These are phyloP conservation scores for Notarius lentiginosus DNA, from an alignment of 2,113 vertebrate genomes.

Conservation along the genomic window DNA sequence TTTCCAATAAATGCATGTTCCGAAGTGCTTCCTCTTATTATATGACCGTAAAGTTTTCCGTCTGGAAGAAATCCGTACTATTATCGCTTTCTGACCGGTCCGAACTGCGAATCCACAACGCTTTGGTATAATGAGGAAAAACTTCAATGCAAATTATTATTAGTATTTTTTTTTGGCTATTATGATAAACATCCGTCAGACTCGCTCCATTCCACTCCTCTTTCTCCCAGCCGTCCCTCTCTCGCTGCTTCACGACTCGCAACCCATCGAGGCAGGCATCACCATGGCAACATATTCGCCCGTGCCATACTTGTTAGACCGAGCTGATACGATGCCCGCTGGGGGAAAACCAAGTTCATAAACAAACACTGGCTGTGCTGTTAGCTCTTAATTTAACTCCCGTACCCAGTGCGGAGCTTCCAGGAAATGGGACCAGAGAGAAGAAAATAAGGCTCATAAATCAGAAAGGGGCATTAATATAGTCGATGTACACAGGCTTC, in stretches of 20 bases:
- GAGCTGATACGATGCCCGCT: slow-evolving; percentile 28
- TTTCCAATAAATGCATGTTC: neutral
- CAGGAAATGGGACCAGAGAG: slow-evolving; percentile 21
- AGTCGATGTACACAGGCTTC: neutral
- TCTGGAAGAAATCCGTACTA: too few relatives aligned
- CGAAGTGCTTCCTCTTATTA: neutral
- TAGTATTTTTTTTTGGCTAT: too few relatives aligned
- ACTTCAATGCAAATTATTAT: too few relatives aligned
- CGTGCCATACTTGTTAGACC: slow-evolving; percentile 33
- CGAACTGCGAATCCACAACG: neutral
- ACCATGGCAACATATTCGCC: slow-evolving; percentile 49
- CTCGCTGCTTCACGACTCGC: neutral
- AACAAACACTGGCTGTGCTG: slow-evolving; percentile 46
- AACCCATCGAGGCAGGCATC: slow-evolving; percentile 36
- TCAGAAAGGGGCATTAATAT: slow-evolving; percentile 18
- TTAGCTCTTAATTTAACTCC: slow-evolving; percentile 36
- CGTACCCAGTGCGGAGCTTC: slow-evolving; percentile 18
- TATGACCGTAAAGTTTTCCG: neutral
- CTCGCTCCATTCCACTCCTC: neutral
- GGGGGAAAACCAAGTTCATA: slow-evolving; percentile 41
- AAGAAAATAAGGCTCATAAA: slow-evolving; percentile 17
- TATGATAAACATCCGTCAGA: neutral
- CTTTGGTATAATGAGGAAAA: too few relatives aligned
- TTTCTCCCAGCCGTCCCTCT: slow-evolving; percentile 13
- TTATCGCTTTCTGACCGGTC: neutral